Evolutionary conservation across 2,797 vertebrate genomes (phyloP), one percentile per base, ranked within the genome.

Genomic region (Staurois parvus): DNA sequence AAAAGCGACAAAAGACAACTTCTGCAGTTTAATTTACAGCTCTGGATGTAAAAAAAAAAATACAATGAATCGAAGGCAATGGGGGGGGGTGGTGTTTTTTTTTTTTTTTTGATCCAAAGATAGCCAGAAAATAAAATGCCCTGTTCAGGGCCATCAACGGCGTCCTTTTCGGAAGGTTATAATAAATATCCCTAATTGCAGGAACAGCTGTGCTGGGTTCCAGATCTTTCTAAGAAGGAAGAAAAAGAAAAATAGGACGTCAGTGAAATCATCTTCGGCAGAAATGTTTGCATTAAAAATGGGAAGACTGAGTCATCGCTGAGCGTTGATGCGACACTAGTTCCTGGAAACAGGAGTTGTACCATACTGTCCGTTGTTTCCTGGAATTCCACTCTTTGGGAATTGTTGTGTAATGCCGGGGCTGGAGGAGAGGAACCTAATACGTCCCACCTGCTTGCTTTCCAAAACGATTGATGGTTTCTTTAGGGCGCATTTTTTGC

Each of bases 21-120:
- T 89, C 89, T 91, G 90, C 90, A 28, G 89, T 93, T 93, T 92
- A 93, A 95, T 94, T 94, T 93, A 92, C 88, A 92, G 78, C 11
- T 28, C 26, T 72, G 88, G 85, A 66, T 89, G 59, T 86, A 21
- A 21, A 5, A 45, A 52, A 17, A 7, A 68, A 30, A 86, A 84
- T 30, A 79, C 76, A 59, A 12, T 82, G 52, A 52, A 88, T 90
- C 85, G 89, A 90, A 91, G 70, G 75, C 91, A 92, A 91, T 89
- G 90, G 87, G 90, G 87, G 88, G 72, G 89, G 88, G 81, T 6
- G 8, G 85, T 87, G 90, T 88, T 73, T 88, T 89, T 88, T 88
- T 89, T 88, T 59, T 90, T 84, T 87, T 91, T 90, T 84, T 88
- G 48, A 91, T 48, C 89, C 85, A 84, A 88, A 68, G 89, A 86